Evolutionary conservation across 1,140 invertebrate species (phyloP).

Genomic region (Cherax quadricarinatus): DNA sequence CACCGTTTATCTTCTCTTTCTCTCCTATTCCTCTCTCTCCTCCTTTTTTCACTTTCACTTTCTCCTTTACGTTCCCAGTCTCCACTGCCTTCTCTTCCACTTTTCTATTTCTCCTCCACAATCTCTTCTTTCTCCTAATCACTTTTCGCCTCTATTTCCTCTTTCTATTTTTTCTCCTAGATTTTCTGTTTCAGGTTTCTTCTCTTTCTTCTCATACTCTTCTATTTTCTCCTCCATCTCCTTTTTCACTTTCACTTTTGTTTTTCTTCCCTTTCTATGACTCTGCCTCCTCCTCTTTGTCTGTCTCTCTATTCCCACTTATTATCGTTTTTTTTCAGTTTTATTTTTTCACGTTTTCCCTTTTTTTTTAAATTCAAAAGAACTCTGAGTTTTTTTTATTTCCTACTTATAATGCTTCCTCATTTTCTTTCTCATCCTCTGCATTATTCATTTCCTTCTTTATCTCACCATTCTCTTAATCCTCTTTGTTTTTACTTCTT

Average conservation of each 20-base stretch:
- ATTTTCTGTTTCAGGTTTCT: neutral
- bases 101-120: neutral
- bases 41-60: too few species aligned
- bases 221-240: neutral
- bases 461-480: too few species aligned
- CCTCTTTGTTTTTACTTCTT: neutral
- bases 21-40: conserved; percentile 14
- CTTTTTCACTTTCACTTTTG: neutral
- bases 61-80: neutral
- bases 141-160: neutral
- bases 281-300: too few species aligned
- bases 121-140: neutral
- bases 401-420: neutral
- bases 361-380: neutral
- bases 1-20: neutral
- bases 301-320: too few species aligned
- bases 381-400: too few species aligned
- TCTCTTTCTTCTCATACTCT: neutral
- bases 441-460: too few species aligned
- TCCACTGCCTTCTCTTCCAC: neutral
- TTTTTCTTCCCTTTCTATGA: too few species aligned
- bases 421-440: neutral
- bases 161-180: neutral
- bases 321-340: too few species aligned
- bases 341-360: neutral